Evolutionary conservation across 2,797 vertebrate genomes (phyloP).

Genomic region (Rhinoraja longicauda): DNA sequence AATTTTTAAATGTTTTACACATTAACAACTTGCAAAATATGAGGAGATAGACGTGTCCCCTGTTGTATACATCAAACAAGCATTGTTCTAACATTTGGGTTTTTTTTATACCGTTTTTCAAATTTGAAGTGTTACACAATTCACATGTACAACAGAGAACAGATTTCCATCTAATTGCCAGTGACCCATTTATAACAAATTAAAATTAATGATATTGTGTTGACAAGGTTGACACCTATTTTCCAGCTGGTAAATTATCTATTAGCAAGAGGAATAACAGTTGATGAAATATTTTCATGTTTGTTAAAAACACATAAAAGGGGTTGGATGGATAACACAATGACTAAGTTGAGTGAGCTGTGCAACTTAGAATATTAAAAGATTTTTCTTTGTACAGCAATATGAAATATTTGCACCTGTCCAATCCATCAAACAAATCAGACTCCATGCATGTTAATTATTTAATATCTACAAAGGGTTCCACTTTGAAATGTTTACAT

Average conservation of each 20-base stretch:
- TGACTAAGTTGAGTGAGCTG: not conserved
- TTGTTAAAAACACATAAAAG: not conserved
- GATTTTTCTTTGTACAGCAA: not conserved
- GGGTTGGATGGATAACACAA: not conserved
- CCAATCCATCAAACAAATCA: not conserved
- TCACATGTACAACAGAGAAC: no score
- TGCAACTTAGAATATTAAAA: not conserved
- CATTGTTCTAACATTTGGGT: no score
- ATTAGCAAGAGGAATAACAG: not conserved
- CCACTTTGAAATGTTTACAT: not conserved
- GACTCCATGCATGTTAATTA: not conserved
- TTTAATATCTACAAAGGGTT: not conserved
- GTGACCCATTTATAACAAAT: not conserved
- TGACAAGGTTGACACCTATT: not conserved
- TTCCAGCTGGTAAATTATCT: not conserved
- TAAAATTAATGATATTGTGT: not conserved
- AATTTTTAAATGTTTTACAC: not conserved
- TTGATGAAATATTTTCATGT: not conserved
- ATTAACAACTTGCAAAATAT: not conserved
- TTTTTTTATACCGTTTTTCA: no score
- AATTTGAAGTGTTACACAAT: no score
- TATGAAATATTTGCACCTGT: not conserved
- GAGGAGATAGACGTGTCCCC: no score
- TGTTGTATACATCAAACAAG: no score
- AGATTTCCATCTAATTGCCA: no score